phyloP scores from a whole-genome alignment of 2,113 vertebrate genomes.

The Ptychochromis oligacanthus region DNA sequence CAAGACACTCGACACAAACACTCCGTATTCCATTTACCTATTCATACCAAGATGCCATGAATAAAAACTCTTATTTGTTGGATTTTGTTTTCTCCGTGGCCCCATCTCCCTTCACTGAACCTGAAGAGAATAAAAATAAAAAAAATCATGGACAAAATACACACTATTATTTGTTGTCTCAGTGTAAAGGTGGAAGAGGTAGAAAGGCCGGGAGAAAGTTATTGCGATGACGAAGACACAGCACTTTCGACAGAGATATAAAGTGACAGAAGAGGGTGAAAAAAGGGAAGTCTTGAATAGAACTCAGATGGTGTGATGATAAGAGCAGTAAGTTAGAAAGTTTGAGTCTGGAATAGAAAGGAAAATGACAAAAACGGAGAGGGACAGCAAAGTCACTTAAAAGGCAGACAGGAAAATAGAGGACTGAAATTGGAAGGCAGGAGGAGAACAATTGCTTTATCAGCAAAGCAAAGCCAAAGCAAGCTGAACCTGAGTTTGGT shows the following conservation, averaged over 20 bases:
- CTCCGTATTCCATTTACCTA: background rate
- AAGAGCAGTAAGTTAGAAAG: constrained; percentile 20
- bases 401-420: background rate
- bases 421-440: background rate
- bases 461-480: background rate
- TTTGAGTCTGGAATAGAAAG: background rate
- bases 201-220: constrained; percentile 37
- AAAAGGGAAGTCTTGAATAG: constrained; percentile 14
- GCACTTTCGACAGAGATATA: constrained; percentile 9
- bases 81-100: background rate
- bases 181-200: constrained; percentile 31
- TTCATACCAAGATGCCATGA: background rate
- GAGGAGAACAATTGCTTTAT: background rate
- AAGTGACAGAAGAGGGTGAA: constrained; percentile 51
- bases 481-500: background rate
- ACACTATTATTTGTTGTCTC: constrained; percentile 15
- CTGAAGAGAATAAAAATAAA: background rate
- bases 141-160: background rate
- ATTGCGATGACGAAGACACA: constrained; percentile 35
- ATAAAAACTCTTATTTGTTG: background rate
- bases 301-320: constrained; percentile 20
- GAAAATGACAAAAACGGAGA: background rate
- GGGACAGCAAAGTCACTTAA: background rate
- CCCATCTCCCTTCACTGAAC: background rate
- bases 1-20: background rate